phyloP scores from a whole-genome alignment of 2,113 vertebrate species.

The Cichladusa arquata region DNA sequence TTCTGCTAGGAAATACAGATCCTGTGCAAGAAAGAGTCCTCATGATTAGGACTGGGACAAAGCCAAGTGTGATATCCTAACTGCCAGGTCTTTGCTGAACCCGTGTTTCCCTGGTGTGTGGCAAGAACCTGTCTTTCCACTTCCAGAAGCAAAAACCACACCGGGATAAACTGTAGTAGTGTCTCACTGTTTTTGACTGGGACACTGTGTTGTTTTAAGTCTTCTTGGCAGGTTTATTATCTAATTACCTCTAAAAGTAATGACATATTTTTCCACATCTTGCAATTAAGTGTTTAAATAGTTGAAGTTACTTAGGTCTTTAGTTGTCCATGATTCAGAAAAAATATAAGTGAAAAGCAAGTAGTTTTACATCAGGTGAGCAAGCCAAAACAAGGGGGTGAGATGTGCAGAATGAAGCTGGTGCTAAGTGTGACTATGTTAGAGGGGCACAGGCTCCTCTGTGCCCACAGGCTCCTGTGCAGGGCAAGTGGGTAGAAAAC shows the following conservation, averaged over 20 bases:
- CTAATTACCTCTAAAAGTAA: neutral
- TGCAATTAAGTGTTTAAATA: neutral
- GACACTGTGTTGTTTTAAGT: neutral
- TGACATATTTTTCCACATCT: accelerated
- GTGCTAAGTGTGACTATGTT: neutral
- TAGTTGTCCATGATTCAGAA: neutral
- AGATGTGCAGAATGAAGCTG: neutral
- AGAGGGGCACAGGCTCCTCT: neutral
- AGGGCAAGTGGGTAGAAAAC: neutral
- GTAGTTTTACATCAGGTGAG: neutral
- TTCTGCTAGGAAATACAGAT: neutral
- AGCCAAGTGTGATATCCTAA: accelerated
- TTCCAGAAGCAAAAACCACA: neutral
- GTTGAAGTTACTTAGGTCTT: neutral
- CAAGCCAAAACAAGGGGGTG: neutral
- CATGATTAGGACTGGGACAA: neutral
- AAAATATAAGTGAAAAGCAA: neutral
- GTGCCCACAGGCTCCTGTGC: neutral
- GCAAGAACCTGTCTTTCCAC: neutral
- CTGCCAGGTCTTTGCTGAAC: neutral
- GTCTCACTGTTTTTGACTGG: neutral
- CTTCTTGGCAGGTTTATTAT: neutral
- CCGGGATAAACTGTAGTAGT: neutral
- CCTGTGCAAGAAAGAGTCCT: neutral
- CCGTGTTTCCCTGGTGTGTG: neutral